phyloP scores from a whole-genome alignment of 2,888 invertebrate genomes.

The Erebia aethiops region DNA sequence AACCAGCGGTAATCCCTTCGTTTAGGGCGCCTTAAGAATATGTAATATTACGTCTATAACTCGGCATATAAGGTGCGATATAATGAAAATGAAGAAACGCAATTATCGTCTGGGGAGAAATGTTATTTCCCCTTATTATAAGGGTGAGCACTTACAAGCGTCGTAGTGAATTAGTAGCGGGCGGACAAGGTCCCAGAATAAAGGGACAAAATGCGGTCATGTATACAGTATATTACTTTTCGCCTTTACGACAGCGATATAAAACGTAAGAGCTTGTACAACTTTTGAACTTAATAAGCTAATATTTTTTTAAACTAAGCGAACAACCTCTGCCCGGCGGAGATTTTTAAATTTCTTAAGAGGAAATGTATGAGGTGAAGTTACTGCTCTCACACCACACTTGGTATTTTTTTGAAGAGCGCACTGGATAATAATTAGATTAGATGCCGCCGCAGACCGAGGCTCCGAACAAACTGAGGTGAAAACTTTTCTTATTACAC shows the following conservation, averaged over 20 bases:
- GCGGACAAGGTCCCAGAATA: conserved; percentile 45
- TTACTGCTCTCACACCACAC: conserved; percentile 57
- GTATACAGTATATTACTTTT: conserved; percentile 40
- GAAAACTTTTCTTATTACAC: conserved; percentile 43
- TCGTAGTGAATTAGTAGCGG: conserved; percentile 53
- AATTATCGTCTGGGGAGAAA: conserved; percentile 52
- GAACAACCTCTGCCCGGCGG: conserved; percentile 5
- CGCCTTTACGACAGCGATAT: conserved; percentile 40
- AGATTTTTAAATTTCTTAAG: conserved; percentile 45
- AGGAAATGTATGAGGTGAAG: conserved; percentile 60
- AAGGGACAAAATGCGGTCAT: conserved; percentile 45
- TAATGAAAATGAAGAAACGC: conserved; percentile 57
- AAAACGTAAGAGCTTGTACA: conserved; percentile 28
- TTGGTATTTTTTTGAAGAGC: conserved; percentile 67
- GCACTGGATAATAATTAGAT: conserved; percentile 74
- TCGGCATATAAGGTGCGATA: conserved; percentile 48
- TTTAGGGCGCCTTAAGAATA: conserved; percentile 54
- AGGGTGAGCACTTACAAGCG: conserved; percentile 50
- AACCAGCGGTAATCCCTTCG: conserved; percentile 66
- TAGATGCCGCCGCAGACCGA: conserved; percentile 58
- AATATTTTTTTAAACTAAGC: conserved; percentile 25
- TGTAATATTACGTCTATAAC: conserved; percentile 47
- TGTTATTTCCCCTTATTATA: conserved; percentile 50
- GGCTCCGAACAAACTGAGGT: conserved; percentile 43
- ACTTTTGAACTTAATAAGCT: conserved; percentile 23